phyloP scores from a whole-genome alignment of 2,797 vertebrate species.

The Hyperoplus immaculatus region DNA sequence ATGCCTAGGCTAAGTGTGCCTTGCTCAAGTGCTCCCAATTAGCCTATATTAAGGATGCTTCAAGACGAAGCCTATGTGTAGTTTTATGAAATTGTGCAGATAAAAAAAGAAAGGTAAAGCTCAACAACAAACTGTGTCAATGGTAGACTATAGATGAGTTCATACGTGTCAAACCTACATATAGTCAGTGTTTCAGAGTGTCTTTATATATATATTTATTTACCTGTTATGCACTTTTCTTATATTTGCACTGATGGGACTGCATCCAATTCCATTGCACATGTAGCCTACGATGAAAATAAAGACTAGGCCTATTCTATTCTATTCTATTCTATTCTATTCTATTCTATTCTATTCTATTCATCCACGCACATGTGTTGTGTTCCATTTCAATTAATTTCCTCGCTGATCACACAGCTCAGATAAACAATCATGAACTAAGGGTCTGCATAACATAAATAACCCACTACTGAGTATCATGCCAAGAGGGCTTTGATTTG shows the following conservation, averaged over 20 bases:
- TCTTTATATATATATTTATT: too few relatives aligned
- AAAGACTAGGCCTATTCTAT: too few relatives aligned
- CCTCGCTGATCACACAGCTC: not conserved
- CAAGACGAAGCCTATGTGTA: too few relatives aligned
- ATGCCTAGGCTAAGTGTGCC: not conserved
- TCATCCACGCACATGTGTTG: too few relatives aligned
- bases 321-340: too few relatives aligned
- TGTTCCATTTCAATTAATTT: not conserved
- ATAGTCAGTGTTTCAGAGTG: not conserved
- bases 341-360: too few relatives aligned
- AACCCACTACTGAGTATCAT: not conserved
- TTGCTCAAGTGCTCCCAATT: conserved; percentile 6
- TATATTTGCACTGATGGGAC: too few relatives aligned
- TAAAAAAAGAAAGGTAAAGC: not conserved
- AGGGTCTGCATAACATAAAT: too few relatives aligned
- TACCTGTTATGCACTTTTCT: too few relatives aligned
- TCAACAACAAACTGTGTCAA: not conserved
- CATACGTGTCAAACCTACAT: not conserved
- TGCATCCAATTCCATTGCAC: too few relatives aligned
- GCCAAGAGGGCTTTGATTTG: not conserved
- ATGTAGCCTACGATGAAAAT: too few relatives aligned
- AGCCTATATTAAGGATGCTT: too few relatives aligned
- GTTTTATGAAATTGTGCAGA: not conserved
- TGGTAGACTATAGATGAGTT: not conserved
- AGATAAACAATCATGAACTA: not conserved